A percentile compares a stretch with the other conserved stretches of the same genome.
phyloP scores from a whole-genome alignment of 2,888 invertebrate species.

The Odontomyia ornata region DNA sequence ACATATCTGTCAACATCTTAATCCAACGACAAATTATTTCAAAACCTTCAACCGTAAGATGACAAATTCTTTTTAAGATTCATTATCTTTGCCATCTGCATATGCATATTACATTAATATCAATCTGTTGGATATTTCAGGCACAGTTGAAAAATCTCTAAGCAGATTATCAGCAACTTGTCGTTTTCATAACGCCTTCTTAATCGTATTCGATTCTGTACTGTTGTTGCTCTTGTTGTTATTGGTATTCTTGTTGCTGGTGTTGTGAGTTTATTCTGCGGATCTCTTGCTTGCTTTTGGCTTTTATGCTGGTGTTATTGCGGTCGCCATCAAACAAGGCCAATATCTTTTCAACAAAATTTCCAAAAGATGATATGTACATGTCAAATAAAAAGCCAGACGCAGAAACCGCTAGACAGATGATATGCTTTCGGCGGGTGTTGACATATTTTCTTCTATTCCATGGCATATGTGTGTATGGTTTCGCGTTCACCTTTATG shows the following conservation, averaged over 20 bases:
- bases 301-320: too few relatives aligned
- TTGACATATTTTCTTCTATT: not conserved
- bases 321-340: not conserved
- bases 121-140: too few relatives aligned
- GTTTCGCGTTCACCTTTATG: too few relatives aligned
- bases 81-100: conserved; percentile 3
- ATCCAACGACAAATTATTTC: conserved; percentile 6
- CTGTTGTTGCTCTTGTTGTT: too few relatives aligned
- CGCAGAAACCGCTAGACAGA: not conserved
- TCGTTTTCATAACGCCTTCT: not conserved
- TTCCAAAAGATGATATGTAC: not conserved
- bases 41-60: not conserved
- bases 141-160: not conserved
- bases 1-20: not conserved
- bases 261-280: too few relatives aligned
- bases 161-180: conserved; percentile 9
- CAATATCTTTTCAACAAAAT: not conserved
- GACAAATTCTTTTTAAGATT: conserved; percentile 6
- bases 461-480: not conserved
- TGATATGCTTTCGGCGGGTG: not conserved
- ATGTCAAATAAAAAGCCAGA: conserved; percentile 2
- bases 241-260: too few relatives aligned
- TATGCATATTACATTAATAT: too few relatives aligned
- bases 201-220: not conserved
- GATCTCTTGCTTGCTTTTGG: too few relatives aligned